Conservation (phyloP, 2,113 vertebrate species). For the Aptenodytes forsteri region DNA sequence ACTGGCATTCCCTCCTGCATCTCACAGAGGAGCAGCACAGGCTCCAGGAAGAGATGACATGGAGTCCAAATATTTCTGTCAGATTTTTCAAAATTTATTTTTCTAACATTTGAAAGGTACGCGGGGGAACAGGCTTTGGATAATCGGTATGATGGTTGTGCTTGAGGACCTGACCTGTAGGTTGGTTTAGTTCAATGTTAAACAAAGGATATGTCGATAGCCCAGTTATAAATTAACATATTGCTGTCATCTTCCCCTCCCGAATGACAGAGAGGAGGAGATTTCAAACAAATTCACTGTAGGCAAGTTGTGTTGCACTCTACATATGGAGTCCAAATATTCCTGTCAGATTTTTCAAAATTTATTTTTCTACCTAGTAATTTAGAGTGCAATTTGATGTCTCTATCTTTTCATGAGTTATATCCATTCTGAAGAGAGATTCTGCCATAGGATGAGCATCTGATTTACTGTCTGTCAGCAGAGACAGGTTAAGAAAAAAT, state of each 20-base stretch:
- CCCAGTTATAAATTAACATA: neutral
- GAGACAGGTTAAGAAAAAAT: constrained; percentile 1
- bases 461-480: constrained; percentile 13
- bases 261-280: neutral
- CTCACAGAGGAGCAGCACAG: neutral
- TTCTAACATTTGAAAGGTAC: fast-evolving
- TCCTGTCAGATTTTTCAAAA: neutral
- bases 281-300: neutral
- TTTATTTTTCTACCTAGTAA: neutral
- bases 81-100: too few species aligned
- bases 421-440: neutral
- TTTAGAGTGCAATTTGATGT: neutral
- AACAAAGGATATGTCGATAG: neutral
- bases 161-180: neutral
- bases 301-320: neutral
- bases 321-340: neutral
- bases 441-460: neutral
- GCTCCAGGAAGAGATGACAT: neutral
- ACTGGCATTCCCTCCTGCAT: neutral
- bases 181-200: neutral
- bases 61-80: too few species aligned
- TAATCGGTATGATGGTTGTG: neutral
- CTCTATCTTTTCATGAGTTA: neutral
- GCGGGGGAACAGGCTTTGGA: neutral
- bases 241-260: neutral